Conservation (phyloP, 1,140 invertebrate species). For the Drosophila kikkawai region DNA sequence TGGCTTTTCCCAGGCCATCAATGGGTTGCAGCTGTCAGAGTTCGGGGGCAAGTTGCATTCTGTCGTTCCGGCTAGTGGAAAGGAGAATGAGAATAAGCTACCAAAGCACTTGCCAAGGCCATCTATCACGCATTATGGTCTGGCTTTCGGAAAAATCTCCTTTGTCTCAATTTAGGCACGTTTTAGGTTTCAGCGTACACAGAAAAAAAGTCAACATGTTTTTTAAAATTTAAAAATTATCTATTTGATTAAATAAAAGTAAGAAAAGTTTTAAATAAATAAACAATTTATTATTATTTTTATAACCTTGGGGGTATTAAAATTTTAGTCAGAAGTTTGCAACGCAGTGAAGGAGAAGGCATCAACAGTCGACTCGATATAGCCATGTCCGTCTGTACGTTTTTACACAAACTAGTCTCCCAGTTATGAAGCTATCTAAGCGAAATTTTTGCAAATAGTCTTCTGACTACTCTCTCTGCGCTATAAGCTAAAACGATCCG, state of each 20-base stretch:
- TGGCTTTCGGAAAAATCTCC: constrained; percentile 28
- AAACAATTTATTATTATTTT: too few relatives aligned
- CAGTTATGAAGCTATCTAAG: too few relatives aligned
- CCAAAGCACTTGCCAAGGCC: constrained; percentile 24
- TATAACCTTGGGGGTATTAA: too few relatives aligned
- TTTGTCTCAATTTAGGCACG: constrained; percentile 40
- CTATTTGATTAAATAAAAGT: neutral
- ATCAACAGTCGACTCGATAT: too few relatives aligned
- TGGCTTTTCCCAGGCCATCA: constrained; percentile 14
- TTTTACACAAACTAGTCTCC: too few relatives aligned
- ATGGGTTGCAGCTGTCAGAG: constrained; percentile 30
- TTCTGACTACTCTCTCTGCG: too few relatives aligned
- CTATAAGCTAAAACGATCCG: too few relatives aligned
- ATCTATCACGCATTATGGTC: constrained; percentile 38
- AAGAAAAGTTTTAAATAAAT: neutral
- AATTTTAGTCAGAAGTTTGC: too few relatives aligned
- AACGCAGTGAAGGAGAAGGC: too few relatives aligned
- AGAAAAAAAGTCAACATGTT: neutral
- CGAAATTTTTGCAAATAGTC: too few relatives aligned
- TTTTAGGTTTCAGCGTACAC: constrained; percentile 1
- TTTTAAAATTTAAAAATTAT: too few relatives aligned
- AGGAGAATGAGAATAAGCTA: constrained; percentile 16
- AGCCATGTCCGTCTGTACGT: too few relatives aligned
- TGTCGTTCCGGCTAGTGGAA: constrained; percentile 13
- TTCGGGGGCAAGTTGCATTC: constrained; percentile 21